Percentiles rank a stretch among this genome's conserved stretches.
phyloP scores from a whole-genome alignment of 2,113 vertebrate genomes.

The Megalops atlanticus region DNA sequence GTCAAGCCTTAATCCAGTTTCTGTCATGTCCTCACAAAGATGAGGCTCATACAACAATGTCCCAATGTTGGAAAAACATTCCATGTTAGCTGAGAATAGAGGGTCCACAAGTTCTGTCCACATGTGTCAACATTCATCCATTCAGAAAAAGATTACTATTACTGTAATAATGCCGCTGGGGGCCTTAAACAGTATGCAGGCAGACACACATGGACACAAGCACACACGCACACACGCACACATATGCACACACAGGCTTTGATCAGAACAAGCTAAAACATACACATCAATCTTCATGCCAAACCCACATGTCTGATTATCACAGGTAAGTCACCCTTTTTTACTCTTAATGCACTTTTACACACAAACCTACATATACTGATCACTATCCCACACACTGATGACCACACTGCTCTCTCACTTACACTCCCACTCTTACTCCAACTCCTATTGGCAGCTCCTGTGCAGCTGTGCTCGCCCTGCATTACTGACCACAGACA shows the following conservation, averaged over 20 bases:
- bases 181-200: background rate
- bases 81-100: background rate
- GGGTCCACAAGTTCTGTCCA: background rate
- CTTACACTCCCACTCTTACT: background rate
- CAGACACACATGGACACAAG: background rate
- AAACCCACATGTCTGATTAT: too few species aligned
- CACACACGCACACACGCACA: background rate
- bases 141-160: constrained; percentile 15
- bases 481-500: background rate
- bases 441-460: background rate
- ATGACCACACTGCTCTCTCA: background rate
- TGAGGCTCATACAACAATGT: background rate
- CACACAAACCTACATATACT: background rate
- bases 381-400: background rate
- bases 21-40: background rate
- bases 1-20: background rate
- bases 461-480: background rate
- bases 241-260: background rate
- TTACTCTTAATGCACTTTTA: background rate
- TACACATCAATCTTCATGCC: too few species aligned
- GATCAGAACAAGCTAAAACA: too few species aligned
- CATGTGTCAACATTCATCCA: background rate
- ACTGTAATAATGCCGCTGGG: background rate
- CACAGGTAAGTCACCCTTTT: too few species aligned
- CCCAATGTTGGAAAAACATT: background rate